Base-by-base conservation (phyloP, 2,113 vertebrate species). In the Hucho hucho region DNA sequence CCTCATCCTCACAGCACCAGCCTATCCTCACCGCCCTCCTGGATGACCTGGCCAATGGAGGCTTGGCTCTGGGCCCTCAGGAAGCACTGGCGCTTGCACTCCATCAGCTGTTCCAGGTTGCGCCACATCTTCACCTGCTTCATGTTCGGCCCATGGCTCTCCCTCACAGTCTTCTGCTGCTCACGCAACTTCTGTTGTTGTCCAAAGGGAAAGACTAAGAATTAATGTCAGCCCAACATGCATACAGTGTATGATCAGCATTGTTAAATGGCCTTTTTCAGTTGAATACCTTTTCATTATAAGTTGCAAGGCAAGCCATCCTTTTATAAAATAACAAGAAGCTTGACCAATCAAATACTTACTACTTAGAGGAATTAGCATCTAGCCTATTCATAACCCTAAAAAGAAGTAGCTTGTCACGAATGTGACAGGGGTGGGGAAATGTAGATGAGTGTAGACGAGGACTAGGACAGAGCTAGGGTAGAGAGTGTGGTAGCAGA, bases 121-220 rank as follows among this genome's bases (percentile, higher is more conserved):
- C 88, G 91, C 97, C 98, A 99, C 96, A 98, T 94, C 91, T 94
- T 96, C 70, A 95, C 93, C 92, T 99, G 97, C 90, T 96, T 98
- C 95, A 98, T 96, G 84, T 99, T 98, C 13, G 89, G 88, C 3
- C 90, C 89, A 1, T 99, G 96, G 84, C 89, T 95, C 88, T 98
- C 98, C 84, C 94, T 91, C 61, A 98, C 95, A 66, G 86, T 80
- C 85, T 98, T 99, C 88, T 98, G 96, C 81, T 95, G 95, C 88
- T 98, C 97, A 76, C 95, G 95, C 56, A 99, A 89, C 89, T 96
- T 97, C 98, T 99, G 90, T 69, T 29, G 90, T 69, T 32, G 18
- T 24, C 26, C 37, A 24, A n/a, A 43, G 24, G 56, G 58, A 64
- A 24, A 73, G 5, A 63, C 32, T 6, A 25, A 11, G 22, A 24